Base-by-base conservation (phyloP, 2,888 invertebrate species). In the Mythimna vitellina region DNA sequence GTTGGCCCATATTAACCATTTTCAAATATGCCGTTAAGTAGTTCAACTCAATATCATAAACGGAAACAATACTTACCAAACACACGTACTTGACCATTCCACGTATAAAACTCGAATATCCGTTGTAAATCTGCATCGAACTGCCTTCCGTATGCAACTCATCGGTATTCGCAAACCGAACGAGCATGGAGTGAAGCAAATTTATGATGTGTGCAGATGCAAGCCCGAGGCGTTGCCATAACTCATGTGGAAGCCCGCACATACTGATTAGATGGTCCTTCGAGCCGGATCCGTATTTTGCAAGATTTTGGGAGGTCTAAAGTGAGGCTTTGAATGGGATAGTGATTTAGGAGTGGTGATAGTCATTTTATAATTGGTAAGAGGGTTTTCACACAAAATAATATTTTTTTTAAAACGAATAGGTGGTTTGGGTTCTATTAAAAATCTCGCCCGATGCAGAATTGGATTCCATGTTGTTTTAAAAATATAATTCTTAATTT, bases 191-290 rank as follows among this genome's bases (percentile, higher is more conserved):
- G 84, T 88, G 89, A 88, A 89, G 90, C 82, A 82, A 91, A 93
- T 93, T 92, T 93, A 93, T 92, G 92, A 91, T 89, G 88, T 86
- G 89, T 88, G 90, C 91, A 90, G 89, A 90, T 92, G 91, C 90
- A 88, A 78, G 85, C 83, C 78, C 64, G 76, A 66, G 76, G 81
- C 77, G 65, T 62, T 81, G 81, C 86, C 70, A 88, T 92, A 90
- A 91, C 88, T 92, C 89, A 89, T 85, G 84, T 70, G 85, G 76
- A 76, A 83, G 78, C 80, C 79, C 83, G 70, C 86, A 88, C 89
- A 89, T 89, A 90, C 88, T 88, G 89, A 91, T 89, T 87, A 87
- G 85, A 74, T 76, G 68, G 65, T 72, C 73, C 70, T 78, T 72
- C 61, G 66, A 75, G 56, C 60, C 35, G 57, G 17, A 65, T 42